Evolutionary conservation across 2,888 invertebrate genomes (phyloP), one percentile per base, ranked within the genome.

Genomic region (Dryocosmus kuriphilus): DNA sequence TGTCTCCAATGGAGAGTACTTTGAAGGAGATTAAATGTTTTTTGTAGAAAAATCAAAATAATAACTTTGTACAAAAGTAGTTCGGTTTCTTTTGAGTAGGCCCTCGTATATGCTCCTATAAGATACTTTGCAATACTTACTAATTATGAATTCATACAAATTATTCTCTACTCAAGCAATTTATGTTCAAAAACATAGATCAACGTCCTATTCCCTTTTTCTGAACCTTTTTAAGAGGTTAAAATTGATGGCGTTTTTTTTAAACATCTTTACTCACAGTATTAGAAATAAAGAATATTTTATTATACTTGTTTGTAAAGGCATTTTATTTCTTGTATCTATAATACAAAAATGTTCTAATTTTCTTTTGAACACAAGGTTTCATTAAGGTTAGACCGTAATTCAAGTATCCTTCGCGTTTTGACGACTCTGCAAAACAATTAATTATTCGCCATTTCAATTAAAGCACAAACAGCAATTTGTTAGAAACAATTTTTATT

Each of bases 381-480:
- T 22, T 55, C 22, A 9, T 9, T 9, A 55, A 55, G 2, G 8
- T 22, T 9, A 11, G 16, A 55, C 51, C 51, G 22, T 60, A 16
- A 60, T 60, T 60, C 60, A 60, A 27, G 27, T 60, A 27, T 16
- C 6, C 4, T 27, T 60, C 60, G 3, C 27, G 60, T 8, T 60
- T 24, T 27, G 24, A 60, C 60, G 27, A 27, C 27, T 60, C 27
- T 60, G 16, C 16, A 16, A 16, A 16, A 11, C 1, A 60, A 60
- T 60, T 27, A 60, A 27, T 60, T 60, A 27, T 27, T 14, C 60
- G 1, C 16, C 14, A 27, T 60, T 60, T 16, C 60, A 60, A 60
- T 60, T 14, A 60, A 60, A 27, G 27, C 60, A 22, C n/a, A 55
- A 60, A 7, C 60, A 60, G 24, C 60, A 60, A 60, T 60, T 60